Conservation (phyloP, 2,797 vertebrate genomes). For the Halcyon badia region DNA sequence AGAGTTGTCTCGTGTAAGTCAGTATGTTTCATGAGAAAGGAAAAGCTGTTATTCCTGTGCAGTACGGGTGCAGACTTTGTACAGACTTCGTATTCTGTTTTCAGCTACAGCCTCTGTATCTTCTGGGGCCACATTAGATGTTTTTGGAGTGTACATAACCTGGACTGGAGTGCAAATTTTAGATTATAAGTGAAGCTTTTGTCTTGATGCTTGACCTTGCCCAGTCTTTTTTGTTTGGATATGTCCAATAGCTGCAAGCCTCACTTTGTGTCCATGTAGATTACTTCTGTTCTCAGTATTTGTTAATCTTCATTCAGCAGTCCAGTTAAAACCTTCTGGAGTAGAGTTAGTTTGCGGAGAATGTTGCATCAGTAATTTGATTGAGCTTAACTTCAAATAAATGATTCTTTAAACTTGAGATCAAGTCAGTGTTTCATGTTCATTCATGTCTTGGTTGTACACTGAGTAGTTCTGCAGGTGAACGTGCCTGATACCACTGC, state of each 20-base stretch:
- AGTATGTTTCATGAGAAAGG: neutral
- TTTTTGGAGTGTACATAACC: neutral
- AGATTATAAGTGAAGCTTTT: neutral
- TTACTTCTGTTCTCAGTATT: neutral
- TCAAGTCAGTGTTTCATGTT: neutral
- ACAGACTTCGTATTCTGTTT: neutral
- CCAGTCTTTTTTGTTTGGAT: neutral
- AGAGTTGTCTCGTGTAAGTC: neutral
- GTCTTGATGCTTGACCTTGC: neutral
- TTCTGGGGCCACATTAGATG: fast-evolving
- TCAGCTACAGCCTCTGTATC: neutral
- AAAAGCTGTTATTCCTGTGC: fast-evolving
- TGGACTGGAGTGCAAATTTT: neutral
- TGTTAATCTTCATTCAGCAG: neutral
- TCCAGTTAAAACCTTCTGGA: neutral
- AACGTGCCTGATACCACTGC: neutral
- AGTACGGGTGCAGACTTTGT: neutral
- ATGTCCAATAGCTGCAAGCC: neutral
- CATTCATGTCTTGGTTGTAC: neutral
- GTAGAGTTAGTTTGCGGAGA: neutral
- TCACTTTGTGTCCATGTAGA: neutral
- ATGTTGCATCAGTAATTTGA: neutral
- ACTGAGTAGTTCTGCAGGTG: neutral
- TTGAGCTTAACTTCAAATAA: neutral
- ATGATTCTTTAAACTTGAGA: neutral